Base-by-base conservation (phyloP, 2,888 invertebrate species). In the Rotaria socialis region DNA sequence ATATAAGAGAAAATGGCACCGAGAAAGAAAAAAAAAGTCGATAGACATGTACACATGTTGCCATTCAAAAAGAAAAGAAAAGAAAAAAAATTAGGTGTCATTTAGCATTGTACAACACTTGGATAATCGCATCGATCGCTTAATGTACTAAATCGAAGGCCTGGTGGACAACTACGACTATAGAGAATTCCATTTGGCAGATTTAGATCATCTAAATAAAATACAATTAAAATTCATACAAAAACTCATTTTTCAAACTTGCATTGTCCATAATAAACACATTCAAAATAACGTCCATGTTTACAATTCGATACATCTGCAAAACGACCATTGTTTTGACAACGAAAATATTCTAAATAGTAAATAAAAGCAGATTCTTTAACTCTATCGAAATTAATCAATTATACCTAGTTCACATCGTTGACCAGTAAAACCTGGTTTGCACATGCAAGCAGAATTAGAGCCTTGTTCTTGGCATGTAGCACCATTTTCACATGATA, bases 231-330 rank as follows among this genome's bases (percentile, higher is more conserved):
- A 35, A 35, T 35, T 35, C 35, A 35, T 35, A 35, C 35, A 35
- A 35, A 35, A 35, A 2, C 35, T 35, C 35, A 2, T 2, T 60
- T 27, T 47, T 75, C 35, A 35, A 35, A 35, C 50, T 85, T 75
- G 75, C 85, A 52, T 85, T 87, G 84, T 56, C 87, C 87, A 84
- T 84, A 84, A 84, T 87, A 87, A 74, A 87, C 87, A 84, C 87
- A 87, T 85, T 87, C 87, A 27, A 87, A 84, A 84, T 87, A 87
- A 74, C 84, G 74, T 52, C 87, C 87, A 41, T 60, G 84, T 41
- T 35, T 43, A 22, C 87, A 87, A 58, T 84, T 67, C 55, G 85
- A 85, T 41, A 67, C 60, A 27, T 87, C 87, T 43, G 85, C 58
- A 84, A 87, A 87, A 4, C 85, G 80, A 55, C 87, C 87, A 84